Conservation (phyloP, 2,797 vertebrate species). For the Diplodus puntazzo region DNA sequence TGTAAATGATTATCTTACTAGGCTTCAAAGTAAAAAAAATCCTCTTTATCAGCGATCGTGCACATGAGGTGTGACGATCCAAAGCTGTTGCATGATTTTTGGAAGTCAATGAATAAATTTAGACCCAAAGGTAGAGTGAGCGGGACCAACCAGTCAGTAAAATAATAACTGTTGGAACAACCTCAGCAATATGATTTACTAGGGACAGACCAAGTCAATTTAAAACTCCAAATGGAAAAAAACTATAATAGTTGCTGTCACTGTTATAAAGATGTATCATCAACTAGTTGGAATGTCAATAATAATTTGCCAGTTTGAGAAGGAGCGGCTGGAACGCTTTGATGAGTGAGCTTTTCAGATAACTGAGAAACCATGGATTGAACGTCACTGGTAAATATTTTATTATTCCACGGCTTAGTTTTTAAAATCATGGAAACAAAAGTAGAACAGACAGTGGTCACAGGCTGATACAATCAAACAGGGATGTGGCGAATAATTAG, state of each 20-base stretch:
- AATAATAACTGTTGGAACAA: background rate
- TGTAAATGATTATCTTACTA: too few relatives aligned
- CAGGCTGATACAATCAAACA: background rate
- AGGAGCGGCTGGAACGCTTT: background rate
- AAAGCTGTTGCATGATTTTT: background rate
- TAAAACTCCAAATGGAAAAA: background rate
- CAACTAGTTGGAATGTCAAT: background rate
- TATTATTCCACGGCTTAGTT: too few relatives aligned
- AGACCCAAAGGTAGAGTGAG: background rate
- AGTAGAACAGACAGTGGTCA: background rate
- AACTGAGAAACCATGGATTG: background rate
- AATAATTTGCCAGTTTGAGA: background rate
- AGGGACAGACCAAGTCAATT: background rate
- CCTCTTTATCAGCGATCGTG: too few relatives aligned
- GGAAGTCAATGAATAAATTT: background rate
- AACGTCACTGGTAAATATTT: background rate
- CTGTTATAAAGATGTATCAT: background rate
- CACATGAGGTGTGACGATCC: too few relatives aligned
- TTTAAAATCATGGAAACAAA: background rate
- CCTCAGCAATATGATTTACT: background rate
- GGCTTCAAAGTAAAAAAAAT: too few relatives aligned
- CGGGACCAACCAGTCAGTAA: background rate
- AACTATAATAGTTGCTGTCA: too few relatives aligned
- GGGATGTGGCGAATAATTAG: background rate
- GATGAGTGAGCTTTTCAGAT: background rate